These are phyloP conservation scores for Sinocyclocheilus anophthalmus DNA, from an alignment of 2,113 vertebrate genomes.

Conservation along the genomic window DNA sequence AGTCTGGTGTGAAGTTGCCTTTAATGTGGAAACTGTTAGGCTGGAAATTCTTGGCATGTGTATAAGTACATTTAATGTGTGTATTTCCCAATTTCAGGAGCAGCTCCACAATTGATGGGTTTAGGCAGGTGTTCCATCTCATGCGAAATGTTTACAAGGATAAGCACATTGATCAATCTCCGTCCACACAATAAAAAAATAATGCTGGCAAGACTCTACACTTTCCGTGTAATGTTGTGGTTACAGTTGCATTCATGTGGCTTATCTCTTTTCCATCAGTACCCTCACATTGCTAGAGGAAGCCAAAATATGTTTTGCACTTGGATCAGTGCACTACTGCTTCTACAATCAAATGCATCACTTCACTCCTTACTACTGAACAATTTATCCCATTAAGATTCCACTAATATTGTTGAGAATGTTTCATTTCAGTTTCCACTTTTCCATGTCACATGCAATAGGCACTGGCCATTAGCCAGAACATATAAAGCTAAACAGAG, in stretches of 20 bases:
- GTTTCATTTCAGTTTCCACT: not conserved
- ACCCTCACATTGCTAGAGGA: constrained; percentile 9
- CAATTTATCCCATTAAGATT: constrained; percentile 7
- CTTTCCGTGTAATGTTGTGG: not conserved
- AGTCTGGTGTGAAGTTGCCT: constrained; percentile 22
- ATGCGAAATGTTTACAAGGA: constrained; percentile 24
- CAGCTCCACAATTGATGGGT: constrained; percentile 38
- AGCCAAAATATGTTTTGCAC: constrained; percentile 19
- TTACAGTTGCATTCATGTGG: constrained; percentile 13
- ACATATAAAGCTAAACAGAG: constrained; percentile 42
- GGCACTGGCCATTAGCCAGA: constrained; percentile 19
- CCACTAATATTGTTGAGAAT: not conserved
- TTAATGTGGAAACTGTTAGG: constrained; percentile 42
- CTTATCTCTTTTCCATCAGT: constrained; percentile 17
- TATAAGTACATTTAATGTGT: not conserved
- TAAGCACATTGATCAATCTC: constrained; percentile 22
- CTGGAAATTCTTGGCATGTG: constrained; percentile 22
- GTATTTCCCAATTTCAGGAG: constrained; percentile 31
- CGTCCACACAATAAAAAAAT: constrained; percentile 21
- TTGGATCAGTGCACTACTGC: not conserved
- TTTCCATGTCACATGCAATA: constrained; percentile 38
- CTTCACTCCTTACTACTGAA: not conserved
- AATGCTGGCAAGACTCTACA: constrained; percentile 41
- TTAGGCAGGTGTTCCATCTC: constrained; percentile 46
- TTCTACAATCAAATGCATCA: constrained; percentile 5